Percentiles rank a stretch among this genome's conserved stretches.
phyloP scores from a whole-genome alignment of 1,140 invertebrate genomes.

The Drosophila lacertosa region DNA sequence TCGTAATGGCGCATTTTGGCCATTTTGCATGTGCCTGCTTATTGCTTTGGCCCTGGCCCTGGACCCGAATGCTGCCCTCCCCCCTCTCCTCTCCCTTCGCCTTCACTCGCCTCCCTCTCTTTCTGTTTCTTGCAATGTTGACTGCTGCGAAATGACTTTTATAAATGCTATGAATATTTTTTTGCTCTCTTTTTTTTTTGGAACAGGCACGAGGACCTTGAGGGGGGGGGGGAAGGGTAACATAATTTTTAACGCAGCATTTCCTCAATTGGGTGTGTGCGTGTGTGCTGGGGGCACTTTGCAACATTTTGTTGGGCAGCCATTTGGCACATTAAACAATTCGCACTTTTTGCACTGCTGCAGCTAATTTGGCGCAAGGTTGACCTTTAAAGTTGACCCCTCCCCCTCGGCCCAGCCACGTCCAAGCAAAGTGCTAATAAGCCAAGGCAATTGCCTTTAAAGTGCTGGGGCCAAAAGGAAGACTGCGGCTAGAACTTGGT shows the following conservation, averaged over 20 bases:
- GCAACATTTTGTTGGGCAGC: conserved; percentile 40
- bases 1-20: conserved; percentile 64
- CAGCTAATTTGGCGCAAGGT: conserved; percentile 61
- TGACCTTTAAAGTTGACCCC: conserved; percentile 41
- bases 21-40: conserved; percentile 56
- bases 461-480: background rate
- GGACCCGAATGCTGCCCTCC: background rate
- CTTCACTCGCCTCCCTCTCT: background rate
- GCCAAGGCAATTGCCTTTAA: conserved; percentile 58
- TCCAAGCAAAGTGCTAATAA: conserved; percentile 63
- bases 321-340: conserved; percentile 70
- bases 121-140: conserved; percentile 21
- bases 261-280: conserved; percentile 55
- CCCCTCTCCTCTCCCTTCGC: background rate
- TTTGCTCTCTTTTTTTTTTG: conserved; percentile 45
- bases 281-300: conserved; percentile 34
- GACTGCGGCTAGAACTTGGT: too few species aligned
- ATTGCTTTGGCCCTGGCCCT: background rate
- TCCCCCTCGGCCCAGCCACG: background rate
- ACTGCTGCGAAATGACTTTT: conserved; percentile 73
- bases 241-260: conserved; percentile 80
- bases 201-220: background rate
- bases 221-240: conserved; percentile 25
- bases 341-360: conserved; percentile 60
- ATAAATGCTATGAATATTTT: conserved; percentile 78